phyloP scores from a whole-genome alignment of 2,113 vertebrate genomes.

The Toxostoma redivivum region DNA sequence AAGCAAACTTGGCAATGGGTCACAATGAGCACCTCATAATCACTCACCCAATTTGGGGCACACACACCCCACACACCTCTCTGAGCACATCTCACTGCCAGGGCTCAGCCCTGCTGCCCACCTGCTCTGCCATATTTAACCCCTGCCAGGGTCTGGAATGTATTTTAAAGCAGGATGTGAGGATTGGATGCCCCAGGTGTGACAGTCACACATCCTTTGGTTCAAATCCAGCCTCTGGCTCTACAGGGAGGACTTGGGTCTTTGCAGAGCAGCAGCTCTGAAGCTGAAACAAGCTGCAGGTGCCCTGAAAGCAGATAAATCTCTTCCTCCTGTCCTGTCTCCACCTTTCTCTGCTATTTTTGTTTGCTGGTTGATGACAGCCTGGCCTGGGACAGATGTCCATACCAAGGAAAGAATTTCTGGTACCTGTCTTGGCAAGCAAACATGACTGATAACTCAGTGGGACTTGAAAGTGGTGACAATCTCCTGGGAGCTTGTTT shows the following conservation, averaged over 20 bases:
- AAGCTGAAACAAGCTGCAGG: neutral
- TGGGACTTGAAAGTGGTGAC: neutral
- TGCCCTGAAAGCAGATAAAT: neutral
- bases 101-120: slow-evolving; percentile 63
- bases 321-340: neutral
- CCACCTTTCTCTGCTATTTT: neutral
- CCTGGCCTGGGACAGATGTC: neutral
- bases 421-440: neutral
- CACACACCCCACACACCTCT: neutral
- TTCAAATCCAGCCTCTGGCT: neutral
- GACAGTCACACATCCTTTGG: neutral
- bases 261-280: neutral
- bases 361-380: neutral
- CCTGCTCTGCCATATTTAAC: neutral
- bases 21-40: fast-evolving
- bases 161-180: neutral
- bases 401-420: neutral
- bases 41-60: neutral
- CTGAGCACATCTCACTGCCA: slow-evolving; percentile 73
- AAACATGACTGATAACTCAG: neutral
- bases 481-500: neutral
- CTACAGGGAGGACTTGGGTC: neutral
- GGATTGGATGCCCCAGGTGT: neutral
- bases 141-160: neutral
- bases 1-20: slow-evolving; percentile 71